Evolutionary conservation across 1,140 invertebrate genomes (phyloP).

Genomic region (Eciton burchellii): DNA sequence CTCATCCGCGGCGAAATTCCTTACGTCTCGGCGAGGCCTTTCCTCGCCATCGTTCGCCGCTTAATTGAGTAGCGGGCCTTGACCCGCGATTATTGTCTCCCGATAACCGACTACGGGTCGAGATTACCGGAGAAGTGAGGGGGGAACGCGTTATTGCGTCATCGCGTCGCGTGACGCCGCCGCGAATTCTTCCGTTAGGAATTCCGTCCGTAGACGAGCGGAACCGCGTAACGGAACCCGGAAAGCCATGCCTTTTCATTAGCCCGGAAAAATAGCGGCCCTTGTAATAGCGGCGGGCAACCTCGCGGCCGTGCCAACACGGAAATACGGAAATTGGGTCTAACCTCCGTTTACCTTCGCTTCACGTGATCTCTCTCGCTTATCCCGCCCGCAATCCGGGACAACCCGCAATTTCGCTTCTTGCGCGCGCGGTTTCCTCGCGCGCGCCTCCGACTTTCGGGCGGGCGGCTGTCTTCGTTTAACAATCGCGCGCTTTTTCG

Average conservation of each 20-base stretch:
- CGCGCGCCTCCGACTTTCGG: background rate
- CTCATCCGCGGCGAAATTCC: background rate
- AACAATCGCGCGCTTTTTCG: conserved; percentile 50
- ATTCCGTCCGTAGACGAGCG: background rate
- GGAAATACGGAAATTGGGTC: conserved; percentile 36
- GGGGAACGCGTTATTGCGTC: background rate
- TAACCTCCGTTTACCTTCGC: conserved; percentile 41
- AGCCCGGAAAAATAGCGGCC: conserved; percentile 1
- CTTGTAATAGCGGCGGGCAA: background rate
- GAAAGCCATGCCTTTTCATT: conserved; percentile 7
- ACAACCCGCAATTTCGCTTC: conserved; percentile 20
- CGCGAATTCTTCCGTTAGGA: background rate
- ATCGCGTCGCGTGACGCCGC: conserved; percentile 1
- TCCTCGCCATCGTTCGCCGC: background rate
- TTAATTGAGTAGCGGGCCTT: background rate
- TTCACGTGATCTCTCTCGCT: conserved; percentile 23
- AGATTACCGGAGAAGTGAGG: background rate
- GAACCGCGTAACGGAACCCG: conserved; percentile 10
- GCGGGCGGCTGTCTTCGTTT: conserved; percentile 10
- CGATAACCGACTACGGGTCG: background rate
- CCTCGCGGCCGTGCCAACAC: background rate
- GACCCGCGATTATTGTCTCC: background rate
- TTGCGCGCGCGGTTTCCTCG: background rate
- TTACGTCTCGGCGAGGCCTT: conserved; percentile 22
- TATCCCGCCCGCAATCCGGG: background rate